Base-by-base conservation (phyloP, 1,140 invertebrate genomes). In the Bombus impatiens region DNA sequence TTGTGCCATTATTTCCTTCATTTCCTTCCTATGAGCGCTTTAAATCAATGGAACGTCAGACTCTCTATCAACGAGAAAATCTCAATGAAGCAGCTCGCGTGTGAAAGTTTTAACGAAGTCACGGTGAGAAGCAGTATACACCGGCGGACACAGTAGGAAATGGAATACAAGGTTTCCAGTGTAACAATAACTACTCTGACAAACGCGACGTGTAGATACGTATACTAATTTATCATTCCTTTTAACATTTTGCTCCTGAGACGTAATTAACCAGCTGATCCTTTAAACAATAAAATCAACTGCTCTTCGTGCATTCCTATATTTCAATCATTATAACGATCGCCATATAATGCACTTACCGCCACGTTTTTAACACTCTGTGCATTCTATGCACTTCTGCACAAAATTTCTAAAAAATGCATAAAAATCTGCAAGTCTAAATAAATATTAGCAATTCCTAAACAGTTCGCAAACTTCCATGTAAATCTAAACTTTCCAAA, bases 71-170 rank as follows among this genome's bases (percentile, higher is more conserved):
- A 59, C 53, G 47, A 77, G 75, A 77, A 77, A 77, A 77, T 57
- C 75, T 77, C 22, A 57, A 77, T 77, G 35, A 77, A 76, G 32
- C 44, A 77, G 75, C 47, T 77, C 32, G 47, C 47, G 75, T 77
- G 47, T 77, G 75, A 77, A 77, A 77, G 32, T 77, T 77, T 77
- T 57, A 53, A 77, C 75, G 9, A 77, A 77, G 47, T 77, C 47
- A 77, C 47, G 75, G 35, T 57, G 47, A 77, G 74, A 76, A 53
- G 28, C 74, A 37, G 32, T 35, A 18, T 42, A n/a, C 6, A 42
- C 40, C 47, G 42, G 37, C 22, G 42, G n/a, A 25, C 72, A 53
- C 44, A 75, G n/a, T 76, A 53, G 74, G 37, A 53, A 76, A 76
- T 53, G 44, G 44, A 76, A 53, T 53, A 47, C 42, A 44, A 53